These are phyloP conservation scores for Erannis defoliaria DNA, from an alignment of 2,888 invertebrate species.

Conservation along the genomic window DNA sequence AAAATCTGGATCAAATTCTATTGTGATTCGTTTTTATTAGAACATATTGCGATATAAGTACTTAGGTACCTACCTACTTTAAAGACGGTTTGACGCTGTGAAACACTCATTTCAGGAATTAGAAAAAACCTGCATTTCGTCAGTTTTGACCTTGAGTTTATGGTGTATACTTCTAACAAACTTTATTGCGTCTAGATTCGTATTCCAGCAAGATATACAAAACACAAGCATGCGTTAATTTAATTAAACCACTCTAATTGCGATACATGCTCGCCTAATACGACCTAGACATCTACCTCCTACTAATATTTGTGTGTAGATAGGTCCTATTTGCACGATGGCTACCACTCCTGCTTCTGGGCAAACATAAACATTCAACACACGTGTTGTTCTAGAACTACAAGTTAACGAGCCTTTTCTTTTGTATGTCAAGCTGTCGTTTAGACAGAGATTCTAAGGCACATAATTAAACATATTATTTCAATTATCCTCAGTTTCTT, in stretches of 20 bases:
- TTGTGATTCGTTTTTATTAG: too few species aligned
- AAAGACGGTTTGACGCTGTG: too few species aligned
- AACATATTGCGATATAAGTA: too few species aligned
- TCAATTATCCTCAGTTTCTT: not conserved
- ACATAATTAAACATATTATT: not conserved
- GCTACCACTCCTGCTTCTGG: conserved; percentile 65
- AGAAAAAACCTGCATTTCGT: not conserved
- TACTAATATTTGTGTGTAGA: conserved; percentile 3
- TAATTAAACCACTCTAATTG: conserved; percentile 57
- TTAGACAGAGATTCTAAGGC: not conserved
- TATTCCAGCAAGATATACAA: conserved; percentile 47
- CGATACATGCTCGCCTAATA: conserved; percentile 24
- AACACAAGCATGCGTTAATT: conserved; percentile 64
- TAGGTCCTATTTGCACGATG: conserved; percentile 58
- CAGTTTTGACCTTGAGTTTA: not conserved
- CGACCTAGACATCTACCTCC: conserved; percentile 63
- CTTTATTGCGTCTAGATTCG: conserved; percentile 31
- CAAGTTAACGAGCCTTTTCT: conserved; percentile 38
- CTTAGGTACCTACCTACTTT: too few species aligned
- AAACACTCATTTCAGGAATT: too few species aligned
- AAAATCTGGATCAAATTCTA: conserved; percentile 5
- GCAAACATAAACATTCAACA: conserved; percentile 52
- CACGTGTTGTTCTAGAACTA: conserved; percentile 53
- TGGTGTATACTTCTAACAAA: conserved; percentile 28
- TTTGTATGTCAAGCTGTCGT: conserved; percentile 6